Base-by-base conservation (phyloP, 2,113 vertebrate species). In the Mobula hypostoma region DNA sequence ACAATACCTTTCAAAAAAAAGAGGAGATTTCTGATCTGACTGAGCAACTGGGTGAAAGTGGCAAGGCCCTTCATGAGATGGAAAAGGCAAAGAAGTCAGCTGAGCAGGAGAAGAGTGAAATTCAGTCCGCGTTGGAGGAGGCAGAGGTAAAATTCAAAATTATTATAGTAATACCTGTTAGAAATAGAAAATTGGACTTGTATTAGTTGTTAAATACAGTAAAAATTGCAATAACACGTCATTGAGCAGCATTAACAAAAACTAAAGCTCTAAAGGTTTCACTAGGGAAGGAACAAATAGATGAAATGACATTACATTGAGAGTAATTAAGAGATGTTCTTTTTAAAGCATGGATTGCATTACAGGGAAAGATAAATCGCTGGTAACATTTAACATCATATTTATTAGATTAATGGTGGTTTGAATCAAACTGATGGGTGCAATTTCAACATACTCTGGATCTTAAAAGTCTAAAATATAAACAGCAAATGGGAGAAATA, bases 61-160 rank as follows among this genome's bases (percentile, higher is more conserved):
- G 96, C 70, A 96, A 96, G 94, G 95, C 68, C 7, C 94, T 96
- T 29, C 95, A 96, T 0, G 96, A 96, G 74, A 77, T 96, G 27
- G 96, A 96, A 94, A 96, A 96, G 94, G 95, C 95, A 94, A 96
- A 95, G 95, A 96, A 96, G 95, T 94, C 95, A 61, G 95, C 95
- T 29, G 96, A 96, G 93, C 95, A 95, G 0, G 95, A 96, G 83
- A 96, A 95, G 63, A 94, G 48, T 0, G 95, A 96, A 78, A 95
- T 95, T 91, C 96, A 96, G 76, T 94, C 94, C 0, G 94, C 95
- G 0, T 94, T 96, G 94, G 96, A 96, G 27, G 96, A 96, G 74
- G 95, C 94, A 56, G 95, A 95, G 94, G 95, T 95, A 94, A 90
- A 90, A 32, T 17, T 17, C n/a, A 90, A 29, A 48, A 40, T 56